A percentile compares a stretch with the other conserved stretches of the same genome.
Conservation (phyloP, 1,140 invertebrate genomes). For the Galleria mellonella region DNA sequence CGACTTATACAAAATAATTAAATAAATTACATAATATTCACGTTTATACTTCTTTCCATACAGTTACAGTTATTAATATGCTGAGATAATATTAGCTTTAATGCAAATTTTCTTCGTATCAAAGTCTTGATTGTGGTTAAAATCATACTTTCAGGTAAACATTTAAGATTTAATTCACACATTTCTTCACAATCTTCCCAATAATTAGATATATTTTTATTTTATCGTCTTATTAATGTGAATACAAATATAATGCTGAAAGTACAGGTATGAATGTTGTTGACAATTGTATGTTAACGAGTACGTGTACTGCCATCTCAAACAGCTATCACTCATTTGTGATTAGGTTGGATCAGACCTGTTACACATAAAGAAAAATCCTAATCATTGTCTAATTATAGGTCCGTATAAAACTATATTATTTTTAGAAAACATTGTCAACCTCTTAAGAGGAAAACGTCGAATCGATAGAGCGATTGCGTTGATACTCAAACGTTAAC, state of each 20-base stretch:
- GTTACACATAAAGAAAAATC: too few relatives aligned
- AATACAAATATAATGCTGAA: too few relatives aligned
- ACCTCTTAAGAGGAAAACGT: conserved; percentile 58
- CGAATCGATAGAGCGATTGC: conserved; percentile 33
- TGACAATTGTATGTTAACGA: too few relatives aligned
- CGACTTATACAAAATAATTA: conserved; percentile 57
- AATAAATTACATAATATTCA: conserved; percentile 57
- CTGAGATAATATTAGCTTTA: conserved; percentile 55
- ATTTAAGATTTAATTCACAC: conserved; percentile 7
- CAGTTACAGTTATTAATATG: conserved; percentile 39
- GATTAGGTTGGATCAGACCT: too few relatives aligned
- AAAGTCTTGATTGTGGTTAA: conserved; percentile 7
- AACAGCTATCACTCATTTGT: too few relatives aligned
- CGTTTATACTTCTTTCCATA: conserved; percentile 62
- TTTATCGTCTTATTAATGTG: background rate
- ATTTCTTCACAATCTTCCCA: background rate
- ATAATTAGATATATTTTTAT: background rate
- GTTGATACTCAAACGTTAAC: conserved; percentile 47
- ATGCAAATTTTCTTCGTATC: conserved; percentile 3
- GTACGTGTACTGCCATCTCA: too few relatives aligned
- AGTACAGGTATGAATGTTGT: too few relatives aligned
- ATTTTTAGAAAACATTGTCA: conserved; percentile 43
- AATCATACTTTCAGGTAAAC: conserved; percentile 6
- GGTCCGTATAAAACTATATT: background rate
- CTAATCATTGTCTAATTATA: background rate